Evolutionary conservation across 2,888 invertebrate species (phyloP).

Genomic region (Drosophila lutescens): DNA sequence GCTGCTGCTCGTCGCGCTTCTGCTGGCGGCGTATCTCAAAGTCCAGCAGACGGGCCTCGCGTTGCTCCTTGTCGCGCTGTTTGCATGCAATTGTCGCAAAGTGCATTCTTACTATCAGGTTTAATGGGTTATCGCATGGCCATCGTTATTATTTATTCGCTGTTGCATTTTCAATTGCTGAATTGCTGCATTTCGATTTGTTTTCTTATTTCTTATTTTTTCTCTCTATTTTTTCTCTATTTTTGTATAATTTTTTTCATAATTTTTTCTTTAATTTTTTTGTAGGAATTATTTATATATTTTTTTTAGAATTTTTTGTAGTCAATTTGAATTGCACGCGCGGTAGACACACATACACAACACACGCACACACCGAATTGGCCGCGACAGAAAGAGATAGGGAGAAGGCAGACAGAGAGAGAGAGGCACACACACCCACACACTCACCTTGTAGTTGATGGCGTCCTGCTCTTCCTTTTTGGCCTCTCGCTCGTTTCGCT

Average conservation of each 20-base stretch:
- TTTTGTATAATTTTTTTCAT: slow-evolving; percentile 5
- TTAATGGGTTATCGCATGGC: slow-evolving; percentile 57
- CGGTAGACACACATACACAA: slow-evolving; percentile 56
- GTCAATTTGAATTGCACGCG: slow-evolving; percentile 41
- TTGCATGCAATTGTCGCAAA: slow-evolving; percentile 81
- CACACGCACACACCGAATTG: slow-evolving; percentile 37
- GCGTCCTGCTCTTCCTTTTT: slow-evolving; percentile 85
- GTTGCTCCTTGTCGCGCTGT: slow-evolving; percentile 84
- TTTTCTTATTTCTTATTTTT: neutral
- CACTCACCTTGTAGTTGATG: slow-evolving; percentile 84
- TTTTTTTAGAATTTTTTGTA: neutral
- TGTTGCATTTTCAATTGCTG: slow-evolving; percentile 26
- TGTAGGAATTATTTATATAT: neutral
- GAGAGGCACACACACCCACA: slow-evolving; percentile 52
- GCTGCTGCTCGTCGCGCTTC: slow-evolving; percentile 83
- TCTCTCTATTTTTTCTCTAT: neutral
- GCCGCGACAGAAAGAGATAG: slow-evolving; percentile 35
- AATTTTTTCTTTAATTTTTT: slow-evolving; percentile 1
- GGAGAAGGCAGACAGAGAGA: slow-evolving; percentile 35
- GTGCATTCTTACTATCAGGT: slow-evolving; percentile 77
- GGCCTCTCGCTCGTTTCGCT: slow-evolving; percentile 84
- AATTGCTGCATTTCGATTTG: slow-evolving; percentile 12
- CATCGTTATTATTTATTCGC: slow-evolving; percentile 32
- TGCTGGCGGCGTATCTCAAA: slow-evolving; percentile 84
- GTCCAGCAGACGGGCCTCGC: slow-evolving; percentile 84